Evolutionary conservation across 2,888 invertebrate species (phyloP).

Genomic region (Cerceris ruficornis): DNA sequence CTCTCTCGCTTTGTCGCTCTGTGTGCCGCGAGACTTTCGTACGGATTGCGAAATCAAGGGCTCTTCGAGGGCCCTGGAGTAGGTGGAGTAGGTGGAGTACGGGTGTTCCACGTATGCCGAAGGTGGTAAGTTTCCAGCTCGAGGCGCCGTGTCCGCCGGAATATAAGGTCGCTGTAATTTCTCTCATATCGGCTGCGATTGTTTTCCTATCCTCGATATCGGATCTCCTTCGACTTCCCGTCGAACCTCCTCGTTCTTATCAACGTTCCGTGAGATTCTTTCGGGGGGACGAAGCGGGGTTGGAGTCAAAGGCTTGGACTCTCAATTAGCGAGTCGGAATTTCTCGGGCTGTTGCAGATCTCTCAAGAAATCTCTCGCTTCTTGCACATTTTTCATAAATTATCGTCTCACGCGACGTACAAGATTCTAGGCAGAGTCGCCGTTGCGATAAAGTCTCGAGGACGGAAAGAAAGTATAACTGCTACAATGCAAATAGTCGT

Average conservation of each 20-base stretch:
- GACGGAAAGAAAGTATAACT: no score
- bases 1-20: constrained; percentile 34
- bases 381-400: no score
- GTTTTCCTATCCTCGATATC: neutral
- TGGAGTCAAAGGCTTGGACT: neutral
- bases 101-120: constrained; percentile 13
- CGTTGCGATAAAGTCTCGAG: no score
- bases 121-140: constrained; percentile 26
- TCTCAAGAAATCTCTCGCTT: no score
- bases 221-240: neutral
- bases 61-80: constrained; percentile 66
- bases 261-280: neutral
- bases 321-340: no score
- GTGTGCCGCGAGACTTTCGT: constrained; percentile 69
- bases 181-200: neutral
- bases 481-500: no score
- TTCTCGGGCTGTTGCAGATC: no score
- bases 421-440: no score
- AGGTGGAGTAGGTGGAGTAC: constrained; percentile 39
- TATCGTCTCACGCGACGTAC: no score
- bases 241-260: neutral
- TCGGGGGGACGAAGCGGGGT: neutral
- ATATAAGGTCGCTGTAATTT: constrained; percentile 1
- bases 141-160: constrained; percentile 19
- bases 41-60: constrained; percentile 79